These are phyloP conservation scores for Magallana ariakensis DNA, from an alignment of 1,140 invertebrate species.

Conservation along the genomic window DNA sequence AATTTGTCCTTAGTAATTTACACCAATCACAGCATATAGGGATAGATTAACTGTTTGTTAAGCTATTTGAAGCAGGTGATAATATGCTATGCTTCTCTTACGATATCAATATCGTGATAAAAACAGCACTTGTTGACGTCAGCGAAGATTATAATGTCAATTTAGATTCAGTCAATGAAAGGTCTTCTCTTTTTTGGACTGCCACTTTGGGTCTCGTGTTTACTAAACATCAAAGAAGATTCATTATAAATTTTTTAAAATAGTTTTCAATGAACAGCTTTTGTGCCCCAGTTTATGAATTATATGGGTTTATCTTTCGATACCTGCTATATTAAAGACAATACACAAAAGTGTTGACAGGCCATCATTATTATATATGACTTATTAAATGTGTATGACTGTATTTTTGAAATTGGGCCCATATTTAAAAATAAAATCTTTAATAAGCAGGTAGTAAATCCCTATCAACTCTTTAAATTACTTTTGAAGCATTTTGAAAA, in stretches of 20 bases:
- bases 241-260: neutral
- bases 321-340: too few species aligned
- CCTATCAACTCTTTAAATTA: too few species aligned
- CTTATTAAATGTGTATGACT: too few species aligned
- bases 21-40: neutral
- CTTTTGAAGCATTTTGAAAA: too few species aligned
- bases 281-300: too few species aligned
- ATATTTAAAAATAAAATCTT: too few species aligned
- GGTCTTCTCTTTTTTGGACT: neutral
- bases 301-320: too few species aligned
- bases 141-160: neutral
- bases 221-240: neutral
- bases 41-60: neutral
- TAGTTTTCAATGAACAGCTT: too few species aligned
- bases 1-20: neutral
- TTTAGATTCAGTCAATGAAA: neutral
- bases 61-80: slow-evolving; percentile 28
- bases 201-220: neutral
- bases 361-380: too few species aligned
- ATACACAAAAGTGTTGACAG: too few species aligned
- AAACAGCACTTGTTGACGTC: slow-evolving; percentile 16
- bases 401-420: too few species aligned
- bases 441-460: too few species aligned
- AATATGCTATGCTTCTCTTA: neutral
- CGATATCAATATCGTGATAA: neutral